These are phyloP conservation scores for Sycophila texana DNA, from an alignment of 2,888 invertebrate species.

Conservation along the genomic window DNA sequence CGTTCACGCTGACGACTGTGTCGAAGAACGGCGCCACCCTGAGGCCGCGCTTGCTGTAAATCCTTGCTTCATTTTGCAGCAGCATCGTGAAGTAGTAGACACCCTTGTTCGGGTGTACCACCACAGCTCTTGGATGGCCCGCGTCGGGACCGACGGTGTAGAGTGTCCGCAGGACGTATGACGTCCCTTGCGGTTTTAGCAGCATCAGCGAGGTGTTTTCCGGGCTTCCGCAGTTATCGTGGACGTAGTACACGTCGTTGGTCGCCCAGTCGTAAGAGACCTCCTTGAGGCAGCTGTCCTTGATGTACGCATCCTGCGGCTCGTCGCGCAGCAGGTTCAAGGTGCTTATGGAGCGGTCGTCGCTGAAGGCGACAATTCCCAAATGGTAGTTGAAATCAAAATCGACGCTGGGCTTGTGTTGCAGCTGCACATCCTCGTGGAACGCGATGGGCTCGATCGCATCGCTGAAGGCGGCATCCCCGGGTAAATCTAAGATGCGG, in stretches of 20 bases:
- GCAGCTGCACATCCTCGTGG: neutral
- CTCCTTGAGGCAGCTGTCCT: slow-evolving; percentile 24
- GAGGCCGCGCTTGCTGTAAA: slow-evolving; percentile 16
- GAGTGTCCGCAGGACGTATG: slow-evolving; percentile 23
- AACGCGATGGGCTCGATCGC: slow-evolving; percentile 26
- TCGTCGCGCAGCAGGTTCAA: neutral
- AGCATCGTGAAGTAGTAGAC: slow-evolving; percentile 37
- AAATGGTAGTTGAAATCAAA: slow-evolving; percentile 39
- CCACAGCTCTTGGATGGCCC: slow-evolving; percentile 22
- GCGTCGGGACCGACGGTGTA: neutral
- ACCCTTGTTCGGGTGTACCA: slow-evolving; percentile 26
- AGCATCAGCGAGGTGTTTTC: slow-evolving; percentile 16
- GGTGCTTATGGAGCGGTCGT: slow-evolving; percentile 19
- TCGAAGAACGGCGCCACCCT: neutral
- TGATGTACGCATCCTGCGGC: neutral
- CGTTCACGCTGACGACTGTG: slow-evolving; percentile 1
- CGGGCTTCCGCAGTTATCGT: slow-evolving; percentile 22
- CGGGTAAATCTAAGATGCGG: neutral
- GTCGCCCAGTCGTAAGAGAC: slow-evolving; percentile 45
- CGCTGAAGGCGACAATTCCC: slow-evolving; percentile 27
- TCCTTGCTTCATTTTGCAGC: neutral
- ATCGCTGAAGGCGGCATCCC: slow-evolving; percentile 29
- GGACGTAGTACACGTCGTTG: slow-evolving; percentile 37
- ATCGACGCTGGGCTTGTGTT: slow-evolving; percentile 17
- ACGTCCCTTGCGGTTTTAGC: slow-evolving; percentile 7